These are phyloP conservation scores for Todiramphus chloris DNA, from an alignment of 2,113 vertebrate species.

Conservation along the genomic window DNA sequence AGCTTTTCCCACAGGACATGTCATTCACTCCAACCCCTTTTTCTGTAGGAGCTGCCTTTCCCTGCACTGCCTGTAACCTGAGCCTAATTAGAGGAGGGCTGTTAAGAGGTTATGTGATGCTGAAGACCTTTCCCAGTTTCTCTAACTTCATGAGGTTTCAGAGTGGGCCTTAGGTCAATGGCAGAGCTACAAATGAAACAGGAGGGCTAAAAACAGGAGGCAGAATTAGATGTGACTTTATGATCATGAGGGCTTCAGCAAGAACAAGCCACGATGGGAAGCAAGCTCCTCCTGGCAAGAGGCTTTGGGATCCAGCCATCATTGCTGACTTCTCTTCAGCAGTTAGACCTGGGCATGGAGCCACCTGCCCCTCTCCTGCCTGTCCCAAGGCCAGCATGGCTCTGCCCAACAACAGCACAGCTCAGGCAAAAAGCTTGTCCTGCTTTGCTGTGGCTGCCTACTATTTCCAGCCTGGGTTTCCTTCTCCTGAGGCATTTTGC, in stretches of 20 bases:
- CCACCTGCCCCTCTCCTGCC: neutral
- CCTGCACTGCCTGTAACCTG: neutral
- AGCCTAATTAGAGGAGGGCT: neutral
- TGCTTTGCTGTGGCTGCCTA: neutral
- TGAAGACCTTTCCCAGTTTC: neutral
- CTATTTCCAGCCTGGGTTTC: neutral
- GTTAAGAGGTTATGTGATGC: neutral
- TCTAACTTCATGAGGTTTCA: neutral
- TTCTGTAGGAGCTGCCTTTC: neutral
- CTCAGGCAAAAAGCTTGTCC: neutral
- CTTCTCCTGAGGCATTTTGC: neutral
- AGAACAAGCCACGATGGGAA: neutral
- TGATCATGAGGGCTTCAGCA: neutral
- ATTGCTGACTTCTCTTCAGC: neutral
- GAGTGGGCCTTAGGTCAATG: accelerated
- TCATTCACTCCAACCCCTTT: neutral
- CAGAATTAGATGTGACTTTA: neutral
- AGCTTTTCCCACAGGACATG: neutral
- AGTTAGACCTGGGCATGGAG: neutral
- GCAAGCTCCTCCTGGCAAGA: neutral
- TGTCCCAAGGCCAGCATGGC: accelerated
- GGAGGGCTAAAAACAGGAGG: neutral
- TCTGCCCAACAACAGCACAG: neutral
- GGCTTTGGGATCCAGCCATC: neutral
- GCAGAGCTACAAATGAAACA: neutral